Conservation (phyloP, 2,888 invertebrate species). For the Lepidochrysops patricia region DNA sequence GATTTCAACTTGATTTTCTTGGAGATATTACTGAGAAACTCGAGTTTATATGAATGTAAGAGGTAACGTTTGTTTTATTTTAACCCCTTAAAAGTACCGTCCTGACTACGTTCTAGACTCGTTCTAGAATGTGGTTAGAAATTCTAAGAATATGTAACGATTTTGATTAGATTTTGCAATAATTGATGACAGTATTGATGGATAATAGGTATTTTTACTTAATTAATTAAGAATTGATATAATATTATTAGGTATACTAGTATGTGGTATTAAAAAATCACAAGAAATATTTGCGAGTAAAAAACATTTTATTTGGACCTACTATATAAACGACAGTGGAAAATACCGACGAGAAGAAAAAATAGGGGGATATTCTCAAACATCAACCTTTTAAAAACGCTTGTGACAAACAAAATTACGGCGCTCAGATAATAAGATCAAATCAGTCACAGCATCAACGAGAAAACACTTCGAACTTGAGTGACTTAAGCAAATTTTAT, state of each 20-base stretch:
- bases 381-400: not conserved
- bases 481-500: constrained; percentile 37
- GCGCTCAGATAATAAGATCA: constrained; percentile 20
- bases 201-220: too few species aligned
- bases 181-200: too few species aligned
- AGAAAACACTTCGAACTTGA: constrained; percentile 28
- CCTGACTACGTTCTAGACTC: too few species aligned
- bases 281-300: too few species aligned
- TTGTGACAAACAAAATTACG: not conserved
- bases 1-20: not conserved
- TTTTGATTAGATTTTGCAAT: too few species aligned
- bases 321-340: not conserved
- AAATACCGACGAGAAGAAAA: not conserved
- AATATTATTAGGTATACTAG: too few species aligned
- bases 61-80: too few species aligned
- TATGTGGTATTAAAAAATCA: too few species aligned
- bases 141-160: too few species aligned
- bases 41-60: not conserved
- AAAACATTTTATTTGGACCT: not conserved
- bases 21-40: not conserved
- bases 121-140: too few species aligned
- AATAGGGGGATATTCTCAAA: not conserved
- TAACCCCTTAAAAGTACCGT: too few species aligned
- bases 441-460: constrained; percentile 28
- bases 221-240: too few species aligned